Evolutionary conservation across 1,140 invertebrate genomes (phyloP).

Genomic region (Anastatus disparis): DNA sequence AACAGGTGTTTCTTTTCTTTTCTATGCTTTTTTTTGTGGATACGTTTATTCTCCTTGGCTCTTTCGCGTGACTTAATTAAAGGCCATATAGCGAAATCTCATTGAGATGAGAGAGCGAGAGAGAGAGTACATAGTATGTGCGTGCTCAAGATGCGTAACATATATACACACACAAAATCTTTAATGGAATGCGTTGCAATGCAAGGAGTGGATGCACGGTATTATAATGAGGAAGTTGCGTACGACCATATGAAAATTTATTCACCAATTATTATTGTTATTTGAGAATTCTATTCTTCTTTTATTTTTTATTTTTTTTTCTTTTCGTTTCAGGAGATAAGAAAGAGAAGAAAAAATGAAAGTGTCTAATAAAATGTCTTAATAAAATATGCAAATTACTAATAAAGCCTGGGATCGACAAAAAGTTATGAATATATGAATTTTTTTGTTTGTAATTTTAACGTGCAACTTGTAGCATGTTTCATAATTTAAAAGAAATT

Average conservation of each 20-base stretch:
- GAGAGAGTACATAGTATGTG: too few relatives aligned
- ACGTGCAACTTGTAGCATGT: neutral
- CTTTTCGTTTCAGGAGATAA: too few relatives aligned
- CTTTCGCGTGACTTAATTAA: constrained; percentile 31
- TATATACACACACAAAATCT: too few relatives aligned
- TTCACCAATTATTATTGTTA: neutral
- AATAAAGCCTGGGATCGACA: neutral
- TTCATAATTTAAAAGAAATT: constrained; percentile 1
- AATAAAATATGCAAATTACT: constrained; percentile 3
- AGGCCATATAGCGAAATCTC: neutral
- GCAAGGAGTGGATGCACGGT: too few relatives aligned
- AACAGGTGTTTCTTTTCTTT: constrained; percentile 1
- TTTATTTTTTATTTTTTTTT: too few relatives aligned
- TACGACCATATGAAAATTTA: neutral
- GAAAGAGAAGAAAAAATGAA: neutral
- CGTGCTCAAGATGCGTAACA: too few relatives aligned
- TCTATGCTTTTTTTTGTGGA: too few relatives aligned
- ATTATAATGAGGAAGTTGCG: too few relatives aligned
- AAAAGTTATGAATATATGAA: neutral
- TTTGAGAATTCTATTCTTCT: neutral
- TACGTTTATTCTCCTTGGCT: too few relatives aligned
- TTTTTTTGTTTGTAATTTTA: neutral
- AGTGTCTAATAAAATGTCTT: neutral
- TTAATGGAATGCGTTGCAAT: too few relatives aligned
- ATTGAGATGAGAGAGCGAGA: neutral